phyloP scores from a whole-genome alignment of 2,797 vertebrate species.

The Eutrigla gurnardus region DNA sequence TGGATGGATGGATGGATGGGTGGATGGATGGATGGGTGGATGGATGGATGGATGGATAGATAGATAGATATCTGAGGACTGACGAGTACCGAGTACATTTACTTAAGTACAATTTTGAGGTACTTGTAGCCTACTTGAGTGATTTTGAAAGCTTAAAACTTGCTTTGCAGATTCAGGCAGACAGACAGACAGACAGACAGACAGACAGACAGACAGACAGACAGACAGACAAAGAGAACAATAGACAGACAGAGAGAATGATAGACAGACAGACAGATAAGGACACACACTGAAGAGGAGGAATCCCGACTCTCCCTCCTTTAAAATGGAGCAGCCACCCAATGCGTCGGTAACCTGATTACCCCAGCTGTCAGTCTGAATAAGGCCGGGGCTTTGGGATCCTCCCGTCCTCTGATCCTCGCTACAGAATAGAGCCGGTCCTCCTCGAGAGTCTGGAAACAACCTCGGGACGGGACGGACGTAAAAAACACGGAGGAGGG shows the following conservation, averaged over 20 bases:
- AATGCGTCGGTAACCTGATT: conserved; percentile 80
- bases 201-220: conserved; percentile 21
- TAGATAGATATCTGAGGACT: background rate
- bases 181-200: conserved; percentile 20
- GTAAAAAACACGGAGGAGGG: conserved; percentile 2
- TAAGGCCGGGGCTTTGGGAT: conserved; percentile 71
- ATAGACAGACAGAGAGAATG: too few relatives aligned
- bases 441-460: conserved; percentile 56
- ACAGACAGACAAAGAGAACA: background rate
- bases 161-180: background rate
- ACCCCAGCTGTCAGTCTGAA: conserved; percentile 80
- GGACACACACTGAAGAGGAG: conserved; percentile 23
- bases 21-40: too few relatives aligned
- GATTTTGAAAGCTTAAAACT: background rate
- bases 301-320: conserved; percentile 55
- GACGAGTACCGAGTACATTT: background rate
- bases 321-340: conserved; percentile 69
- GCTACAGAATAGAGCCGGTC: conserved; percentile 54
- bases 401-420: conserved; percentile 61
- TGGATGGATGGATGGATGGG: too few relatives aligned
- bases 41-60: background rate
- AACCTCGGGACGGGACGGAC: conserved; percentile 50
- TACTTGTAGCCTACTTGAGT: background rate
- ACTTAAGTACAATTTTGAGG: background rate
- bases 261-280: conserved; percentile 4